Conservation (phyloP, 2,113 vertebrate species). For the Chlamydotis undulata region DNA sequence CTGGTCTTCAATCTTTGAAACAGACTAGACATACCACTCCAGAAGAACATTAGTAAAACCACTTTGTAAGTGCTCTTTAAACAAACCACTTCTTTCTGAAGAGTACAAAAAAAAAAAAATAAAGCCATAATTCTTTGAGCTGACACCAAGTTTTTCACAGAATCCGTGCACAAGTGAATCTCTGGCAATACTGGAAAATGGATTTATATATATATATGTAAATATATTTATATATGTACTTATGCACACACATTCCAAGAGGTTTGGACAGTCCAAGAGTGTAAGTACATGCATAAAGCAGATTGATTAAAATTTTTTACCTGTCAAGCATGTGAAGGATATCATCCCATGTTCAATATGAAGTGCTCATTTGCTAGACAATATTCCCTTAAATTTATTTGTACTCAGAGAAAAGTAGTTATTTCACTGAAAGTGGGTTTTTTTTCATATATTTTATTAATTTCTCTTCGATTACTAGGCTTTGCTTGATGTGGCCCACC, state of each 20-base stretch:
- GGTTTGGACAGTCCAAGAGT: not conserved
- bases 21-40: not conserved
- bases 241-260: not conserved
- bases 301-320: not conserved
- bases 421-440: not conserved
- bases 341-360: not conserved
- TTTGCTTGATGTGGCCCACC: not conserved
- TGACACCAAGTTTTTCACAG: not conserved
- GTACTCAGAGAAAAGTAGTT: not conserved
- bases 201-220: not conserved
- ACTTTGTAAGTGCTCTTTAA: not conserved
- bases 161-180: not conserved
- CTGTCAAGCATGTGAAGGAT: not conserved
- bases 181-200: fast-evolving
- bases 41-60: not conserved
- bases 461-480: not conserved
- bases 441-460: not conserved
- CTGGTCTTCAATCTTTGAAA: not conserved
- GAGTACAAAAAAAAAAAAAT: not conserved
- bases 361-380: not conserved
- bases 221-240: not conserved
- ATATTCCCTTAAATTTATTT: not conserved
- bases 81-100: not conserved
- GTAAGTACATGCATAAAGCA: not conserved
- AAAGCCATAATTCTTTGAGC: not conserved